Evolutionary conservation across 2,113 vertebrate genomes (phyloP), one percentile per base, ranked within the genome.

Genomic region (Caranx melampygus): DNA sequence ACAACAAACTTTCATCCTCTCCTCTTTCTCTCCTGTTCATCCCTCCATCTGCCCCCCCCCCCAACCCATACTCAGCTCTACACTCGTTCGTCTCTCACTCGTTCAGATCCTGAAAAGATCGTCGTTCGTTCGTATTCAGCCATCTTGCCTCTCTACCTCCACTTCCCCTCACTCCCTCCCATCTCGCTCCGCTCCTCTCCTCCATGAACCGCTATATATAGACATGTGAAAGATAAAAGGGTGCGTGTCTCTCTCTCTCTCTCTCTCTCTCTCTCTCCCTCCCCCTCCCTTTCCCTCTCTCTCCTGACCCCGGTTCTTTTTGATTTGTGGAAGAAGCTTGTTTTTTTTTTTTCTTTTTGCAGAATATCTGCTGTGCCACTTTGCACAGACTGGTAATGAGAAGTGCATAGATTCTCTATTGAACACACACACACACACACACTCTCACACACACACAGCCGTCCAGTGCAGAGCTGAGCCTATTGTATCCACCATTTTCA

Each of bases 151-250:
- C 66, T 72, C 64, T 75, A 63, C 67, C 80, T 75, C 76, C 57
- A 35, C 57, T 1, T 67, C 79, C 64, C 52, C 33, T 12, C 52
- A 40, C 76, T 70, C 63, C 61, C 71, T 69, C n/a, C 42, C 49
- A 45, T 72, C 49, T 75, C 47, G 65, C 75, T 84, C 82, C 81
- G 70, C 81, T 86, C 78, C 66, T 93, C 80, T 83, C 75, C 89
- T 79, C 78, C 62, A 71, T 79, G 64, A 87, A 54, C 60, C 4
- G 72, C 90, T 92, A 92, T 92, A 92, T 91, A 91, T 92, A 94
- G 89, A 91, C 82, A 76, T 65, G 78, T 87, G 83, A 86, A 75
- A 91, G 92, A 93, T 92, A 87, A 88, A 91, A 92, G 86, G 75
- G 61, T 75, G 86, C 62, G 44, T 76, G 68, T 54, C 58, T 26